phyloP scores from a whole-genome alignment of 2,888 invertebrate genomes.

The Barypeithes pellucidus region DNA sequence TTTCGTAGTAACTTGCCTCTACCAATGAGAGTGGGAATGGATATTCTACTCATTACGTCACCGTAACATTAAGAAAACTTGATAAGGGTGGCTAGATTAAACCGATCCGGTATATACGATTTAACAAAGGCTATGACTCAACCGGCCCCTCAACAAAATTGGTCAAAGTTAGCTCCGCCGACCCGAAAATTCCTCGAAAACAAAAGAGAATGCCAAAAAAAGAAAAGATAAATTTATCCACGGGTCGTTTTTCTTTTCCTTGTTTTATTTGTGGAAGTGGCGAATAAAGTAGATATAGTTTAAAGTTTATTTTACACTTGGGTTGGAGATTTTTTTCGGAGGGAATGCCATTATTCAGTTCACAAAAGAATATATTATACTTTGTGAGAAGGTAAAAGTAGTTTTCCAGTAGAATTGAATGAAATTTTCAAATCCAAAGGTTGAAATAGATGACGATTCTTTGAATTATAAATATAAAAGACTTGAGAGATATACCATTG shows the following conservation, averaged over 20 bases:
- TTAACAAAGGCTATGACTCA: constrained; percentile 18
- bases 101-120: constrained; percentile 1
- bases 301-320: constrained; percentile 41
- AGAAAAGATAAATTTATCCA: constrained; percentile 46
- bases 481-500: no score
- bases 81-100: constrained; percentile 11
- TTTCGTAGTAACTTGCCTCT: no score
- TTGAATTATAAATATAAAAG: no score
- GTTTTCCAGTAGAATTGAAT: no score
- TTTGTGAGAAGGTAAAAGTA: not conserved
- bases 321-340: constrained; percentile 6
- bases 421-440: no score
- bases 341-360: not conserved
- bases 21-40: no score
- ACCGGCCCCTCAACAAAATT: constrained; percentile 8
- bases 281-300: constrained; percentile 42
- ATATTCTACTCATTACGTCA: constrained; percentile 1
- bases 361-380: constrained; percentile 8
- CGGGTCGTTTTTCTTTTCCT: constrained; percentile 42
- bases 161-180: constrained; percentile 37
- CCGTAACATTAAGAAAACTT: constrained; percentile 2
- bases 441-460: no score
- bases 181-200: constrained; percentile 38
- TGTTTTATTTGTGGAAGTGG: constrained; percentile 47
- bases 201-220: constrained; percentile 35